Percentiles rank a stretch among this genome's conserved stretches.
Evolutionary conservation across 1,140 invertebrate species (phyloP).

Genomic region (Drosophila guanche): DNA sequence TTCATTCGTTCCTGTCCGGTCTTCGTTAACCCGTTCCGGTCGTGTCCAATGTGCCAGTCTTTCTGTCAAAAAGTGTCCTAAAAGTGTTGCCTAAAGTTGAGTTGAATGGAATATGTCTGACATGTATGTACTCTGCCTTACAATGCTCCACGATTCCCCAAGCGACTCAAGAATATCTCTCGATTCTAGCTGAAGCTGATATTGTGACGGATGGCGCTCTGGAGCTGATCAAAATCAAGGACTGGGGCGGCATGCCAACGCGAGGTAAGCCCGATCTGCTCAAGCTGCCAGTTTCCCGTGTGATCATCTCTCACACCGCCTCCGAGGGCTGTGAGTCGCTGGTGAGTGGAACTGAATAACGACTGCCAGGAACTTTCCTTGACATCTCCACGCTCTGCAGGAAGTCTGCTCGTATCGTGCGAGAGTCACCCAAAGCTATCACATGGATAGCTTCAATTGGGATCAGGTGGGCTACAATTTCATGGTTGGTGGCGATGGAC

Average conservation of each 20-base stretch:
- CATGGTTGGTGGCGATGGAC: slow-evolving; percentile 85
- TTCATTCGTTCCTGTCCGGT: too few relatives aligned
- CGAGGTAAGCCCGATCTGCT: slow-evolving; percentile 72
- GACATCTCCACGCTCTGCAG: slow-evolving; percentile 7
- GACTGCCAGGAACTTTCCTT: not conserved
- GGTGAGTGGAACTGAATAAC: slow-evolving; percentile 79
- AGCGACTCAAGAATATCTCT: too few relatives aligned
- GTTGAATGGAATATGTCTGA: slow-evolving; percentile 52
- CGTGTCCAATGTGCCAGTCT: not conserved
- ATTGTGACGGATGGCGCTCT: slow-evolving; percentile 37
- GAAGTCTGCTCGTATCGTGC: slow-evolving; percentile 73
- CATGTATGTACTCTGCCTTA: slow-evolving; percentile 5
- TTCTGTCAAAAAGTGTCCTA: not conserved
- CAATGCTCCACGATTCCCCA: too few relatives aligned
- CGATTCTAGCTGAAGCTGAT: not conserved
- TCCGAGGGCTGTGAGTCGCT: slow-evolving; percentile 84
- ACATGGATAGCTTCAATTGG: slow-evolving; percentile 86
- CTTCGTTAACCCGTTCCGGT: too few relatives aligned
- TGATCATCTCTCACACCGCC: slow-evolving; percentile 85
- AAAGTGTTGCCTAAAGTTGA: slow-evolving; percentile 35
- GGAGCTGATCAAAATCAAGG: slow-evolving; percentile 59
- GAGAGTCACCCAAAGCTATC: slow-evolving; percentile 85
- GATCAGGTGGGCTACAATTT: slow-evolving; percentile 87
- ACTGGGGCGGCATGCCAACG: slow-evolving; percentile 86
- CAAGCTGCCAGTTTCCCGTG: slow-evolving; percentile 84